These are phyloP conservation scores for Protaetia brevitarsis DNA, from an alignment of 1,140 invertebrate genomes.

Conservation along the genomic window DNA sequence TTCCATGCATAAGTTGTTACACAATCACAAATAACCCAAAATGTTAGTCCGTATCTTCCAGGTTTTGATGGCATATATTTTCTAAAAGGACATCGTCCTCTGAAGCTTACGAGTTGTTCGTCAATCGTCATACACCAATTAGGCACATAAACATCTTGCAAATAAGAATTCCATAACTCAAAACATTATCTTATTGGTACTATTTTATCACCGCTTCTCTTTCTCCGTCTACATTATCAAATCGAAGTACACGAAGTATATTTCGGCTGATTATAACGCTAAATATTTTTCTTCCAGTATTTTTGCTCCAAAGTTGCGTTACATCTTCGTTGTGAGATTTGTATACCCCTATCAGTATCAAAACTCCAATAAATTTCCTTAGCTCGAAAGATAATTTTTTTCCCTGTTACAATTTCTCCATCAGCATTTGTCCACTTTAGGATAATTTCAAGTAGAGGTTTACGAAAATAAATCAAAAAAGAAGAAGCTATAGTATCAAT, in stretches of 20 bases:
- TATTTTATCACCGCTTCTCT: too few species aligned
- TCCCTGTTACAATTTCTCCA: not conserved
- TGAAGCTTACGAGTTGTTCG: slow-evolving; percentile 3
- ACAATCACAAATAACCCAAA: slow-evolving; percentile 1
- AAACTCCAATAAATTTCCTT: slow-evolving; percentile 13
- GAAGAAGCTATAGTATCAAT: not conserved
- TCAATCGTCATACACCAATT: slow-evolving; percentile 17
- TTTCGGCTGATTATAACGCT: not conserved
- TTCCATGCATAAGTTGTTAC: not conserved
- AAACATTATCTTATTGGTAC: slow-evolving; percentile 18
- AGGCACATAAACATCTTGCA: slow-evolving; percentile 17
- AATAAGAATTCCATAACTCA: not conserved
- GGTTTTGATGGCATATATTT: slow-evolving; percentile 26
- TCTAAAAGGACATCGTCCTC: slow-evolving; percentile 18
- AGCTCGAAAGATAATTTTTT: not conserved
- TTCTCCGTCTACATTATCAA: not conserved
- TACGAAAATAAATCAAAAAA: not conserved
- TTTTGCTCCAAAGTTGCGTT: not conserved
- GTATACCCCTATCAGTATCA: slow-evolving; percentile 11
- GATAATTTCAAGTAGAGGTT: not conserved
- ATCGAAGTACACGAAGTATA: not conserved
- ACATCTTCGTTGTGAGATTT: slow-evolving; percentile 1
- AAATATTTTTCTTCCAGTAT: slow-evolving; percentile 12
- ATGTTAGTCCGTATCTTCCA: slow-evolving; percentile 22
- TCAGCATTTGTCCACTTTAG: not conserved